Evolutionary conservation across 2,113 vertebrate species (phyloP).

Genomic region (Rhineura floridana): DNA sequence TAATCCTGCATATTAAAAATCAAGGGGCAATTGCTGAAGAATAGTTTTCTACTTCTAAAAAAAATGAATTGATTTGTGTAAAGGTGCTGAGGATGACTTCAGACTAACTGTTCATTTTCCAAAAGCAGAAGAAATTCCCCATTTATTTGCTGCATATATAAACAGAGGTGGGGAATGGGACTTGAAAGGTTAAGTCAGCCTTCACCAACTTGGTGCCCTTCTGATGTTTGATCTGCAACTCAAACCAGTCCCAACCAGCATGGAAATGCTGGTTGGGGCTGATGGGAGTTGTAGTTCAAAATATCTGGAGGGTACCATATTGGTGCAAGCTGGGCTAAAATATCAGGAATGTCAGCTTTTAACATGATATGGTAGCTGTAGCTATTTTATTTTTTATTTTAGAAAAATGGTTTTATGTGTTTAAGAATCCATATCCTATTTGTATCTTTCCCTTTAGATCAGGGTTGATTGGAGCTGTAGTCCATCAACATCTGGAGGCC

Average conservation of each 20-base stretch:
- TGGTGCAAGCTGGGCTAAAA: too few species aligned
- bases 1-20: conserved; percentile 42
- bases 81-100: conserved; percentile 6
- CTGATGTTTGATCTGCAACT: too few species aligned
- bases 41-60: conserved; percentile 17
- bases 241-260: too few species aligned
- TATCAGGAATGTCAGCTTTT: neutral
- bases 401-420: neutral
- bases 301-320: too few species aligned
- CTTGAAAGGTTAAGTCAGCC: neutral
- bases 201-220: too few species aligned
- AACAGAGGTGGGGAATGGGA: neutral
- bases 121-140: neutral
- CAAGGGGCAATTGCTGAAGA: conserved; percentile 10
- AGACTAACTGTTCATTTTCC: conserved; percentile 28
- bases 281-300: too few species aligned
- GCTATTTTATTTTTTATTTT: neutral
- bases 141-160: neutral
- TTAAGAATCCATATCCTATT: neutral
- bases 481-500: too few species aligned
- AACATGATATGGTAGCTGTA: neutral
- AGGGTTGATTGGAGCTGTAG: too few species aligned
- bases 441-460: neutral
- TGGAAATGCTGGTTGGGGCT: too few species aligned
- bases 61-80: conserved; percentile 26